These are phyloP conservation scores for Hyles euphorbiae DNA, from an alignment of 1,140 invertebrate species.

Conservation along the genomic window DNA sequence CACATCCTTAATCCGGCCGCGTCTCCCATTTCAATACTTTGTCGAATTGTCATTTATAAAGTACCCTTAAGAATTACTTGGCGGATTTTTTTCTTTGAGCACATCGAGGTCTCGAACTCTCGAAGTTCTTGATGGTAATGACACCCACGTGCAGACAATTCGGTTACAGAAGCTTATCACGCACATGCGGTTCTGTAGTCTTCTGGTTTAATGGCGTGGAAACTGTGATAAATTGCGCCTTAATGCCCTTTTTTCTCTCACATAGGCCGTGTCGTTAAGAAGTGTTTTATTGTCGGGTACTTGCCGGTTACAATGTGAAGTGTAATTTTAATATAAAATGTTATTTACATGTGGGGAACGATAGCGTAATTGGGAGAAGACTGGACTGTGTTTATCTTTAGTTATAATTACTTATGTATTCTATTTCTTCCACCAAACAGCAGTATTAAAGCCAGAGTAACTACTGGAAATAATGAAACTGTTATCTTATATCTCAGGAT, in stretches of 20 bases:
- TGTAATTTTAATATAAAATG: neutral
- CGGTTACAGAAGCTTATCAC: constrained; percentile 55
- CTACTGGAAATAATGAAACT: no score
- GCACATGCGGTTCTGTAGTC: constrained; percentile 55
- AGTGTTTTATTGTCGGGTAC: constrained; percentile 39
- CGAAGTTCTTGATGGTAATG: constrained; percentile 30
- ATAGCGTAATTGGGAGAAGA: no score
- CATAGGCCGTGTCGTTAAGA: constrained; percentile 35
- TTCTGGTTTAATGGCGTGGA: constrained; percentile 61
- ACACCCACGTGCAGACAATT: constrained; percentile 50
- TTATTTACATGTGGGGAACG: no score
- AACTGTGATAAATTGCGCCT: constrained; percentile 64
- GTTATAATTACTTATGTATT: no score
- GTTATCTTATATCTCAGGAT: no score
- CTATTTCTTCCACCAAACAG: no score
- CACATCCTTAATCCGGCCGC: no score
- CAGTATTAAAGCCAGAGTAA: no score
- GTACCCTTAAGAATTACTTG: constrained; percentile 13
- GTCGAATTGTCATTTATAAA: constrained; percentile 17
- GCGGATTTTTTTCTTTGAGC: constrained; percentile 8
- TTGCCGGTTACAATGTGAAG: neutral
- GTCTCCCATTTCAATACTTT: no score
- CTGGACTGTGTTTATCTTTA: no score
- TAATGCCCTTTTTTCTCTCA: constrained; percentile 62
- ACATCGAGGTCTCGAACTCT: constrained; percentile 12